Evolutionary conservation across 2,797 vertebrate genomes (phyloP).

Genomic region (Hyperoplus lanceolatus): DNA sequence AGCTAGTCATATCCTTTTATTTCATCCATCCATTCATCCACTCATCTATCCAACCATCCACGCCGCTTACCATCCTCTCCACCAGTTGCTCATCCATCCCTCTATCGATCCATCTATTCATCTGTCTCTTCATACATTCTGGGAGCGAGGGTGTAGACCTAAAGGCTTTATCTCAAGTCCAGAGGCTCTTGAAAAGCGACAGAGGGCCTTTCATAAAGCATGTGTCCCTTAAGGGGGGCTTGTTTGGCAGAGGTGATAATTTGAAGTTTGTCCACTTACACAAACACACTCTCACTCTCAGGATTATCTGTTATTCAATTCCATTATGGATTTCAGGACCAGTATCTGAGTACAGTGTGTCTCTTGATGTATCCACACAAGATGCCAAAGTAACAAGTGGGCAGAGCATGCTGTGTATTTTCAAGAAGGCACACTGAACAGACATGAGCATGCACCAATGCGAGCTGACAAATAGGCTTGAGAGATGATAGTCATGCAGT

Average conservation of each 20-base stretch:
- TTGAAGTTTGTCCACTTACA: slow-evolving; percentile 11
- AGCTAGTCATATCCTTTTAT: neutral
- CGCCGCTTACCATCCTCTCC: neutral
- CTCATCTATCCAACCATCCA: neutral
- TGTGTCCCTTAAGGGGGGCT: slow-evolving; percentile 34
- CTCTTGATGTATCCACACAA: slow-evolving; percentile 59
- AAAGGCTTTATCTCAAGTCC: slow-evolving; percentile 21
- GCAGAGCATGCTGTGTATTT: slow-evolving; percentile 41
- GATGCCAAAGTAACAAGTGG: slow-evolving; percentile 51
- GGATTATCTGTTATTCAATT: slow-evolving; percentile 37
- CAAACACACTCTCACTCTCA: slow-evolving; percentile 2
- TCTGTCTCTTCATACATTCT: neutral
- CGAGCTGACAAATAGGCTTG: slow-evolving; percentile 21
- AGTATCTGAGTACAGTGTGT: slow-evolving; percentile 24
- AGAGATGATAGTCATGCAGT: slow-evolving; percentile 42
- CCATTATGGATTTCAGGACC: slow-evolving; percentile 49
- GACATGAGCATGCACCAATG: neutral
- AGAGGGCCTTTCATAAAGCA: slow-evolving; percentile 58
- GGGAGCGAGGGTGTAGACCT: slow-evolving; percentile 12
- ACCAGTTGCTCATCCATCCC: neutral
- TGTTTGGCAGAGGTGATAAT: slow-evolving; percentile 19
- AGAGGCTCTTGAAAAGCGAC: slow-evolving; percentile 36
- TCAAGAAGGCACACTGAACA: slow-evolving; percentile 41
- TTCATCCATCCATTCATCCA: neutral
- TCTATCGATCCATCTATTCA: neutral